Evolutionary conservation across 2,797 vertebrate genomes (phyloP).

Genomic region (Macroramphosus scolopax): DNA sequence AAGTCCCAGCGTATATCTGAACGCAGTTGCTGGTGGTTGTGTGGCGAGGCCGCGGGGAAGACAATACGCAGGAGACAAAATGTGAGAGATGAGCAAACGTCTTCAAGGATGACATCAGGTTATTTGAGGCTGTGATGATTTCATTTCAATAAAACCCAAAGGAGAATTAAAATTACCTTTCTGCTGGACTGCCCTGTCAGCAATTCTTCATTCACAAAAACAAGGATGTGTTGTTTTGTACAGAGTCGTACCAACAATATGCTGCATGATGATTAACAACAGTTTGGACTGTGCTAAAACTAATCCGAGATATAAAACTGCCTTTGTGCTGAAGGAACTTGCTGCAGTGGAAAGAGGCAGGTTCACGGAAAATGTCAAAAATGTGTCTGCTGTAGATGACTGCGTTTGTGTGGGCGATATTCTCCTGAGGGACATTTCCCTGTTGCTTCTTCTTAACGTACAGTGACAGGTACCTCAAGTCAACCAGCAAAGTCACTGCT

Average conservation of each 20-base stretch:
- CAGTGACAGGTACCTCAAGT: slow-evolving; percentile 58
- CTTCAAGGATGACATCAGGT: neutral
- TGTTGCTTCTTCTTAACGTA: slow-evolving; percentile 50
- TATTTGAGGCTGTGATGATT: too few relatives aligned
- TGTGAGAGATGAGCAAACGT: neutral
- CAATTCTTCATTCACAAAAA: slow-evolving; percentile 16
- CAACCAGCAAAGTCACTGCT: slow-evolving; percentile 38
- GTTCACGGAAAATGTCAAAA: slow-evolving; percentile 50
- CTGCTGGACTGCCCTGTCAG: slow-evolving; percentile 10
- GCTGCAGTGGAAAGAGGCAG: slow-evolving; percentile 13
- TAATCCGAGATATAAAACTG: slow-evolving; percentile 18
- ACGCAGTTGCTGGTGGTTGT: slow-evolving; percentile 3
- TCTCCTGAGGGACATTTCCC: slow-evolving; percentile 47
- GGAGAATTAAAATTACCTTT: slow-evolving; percentile 24
- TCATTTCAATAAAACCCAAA: slow-evolving; percentile 19
- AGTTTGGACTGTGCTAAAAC: slow-evolving; percentile 1
- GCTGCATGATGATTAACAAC: slow-evolving; percentile 16
- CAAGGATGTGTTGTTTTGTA: too few relatives aligned
- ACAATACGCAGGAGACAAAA: slow-evolving; percentile 2
- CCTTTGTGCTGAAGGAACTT: slow-evolving; percentile 24
- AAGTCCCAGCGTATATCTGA: slow-evolving; percentile 11
- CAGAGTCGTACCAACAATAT: slow-evolving; percentile 15
- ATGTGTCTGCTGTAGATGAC: slow-evolving; percentile 34
- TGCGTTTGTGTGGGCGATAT: slow-evolving; percentile 48
- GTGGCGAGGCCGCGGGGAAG: neutral